These are phyloP conservation scores for Uria lomvia DNA, from an alignment of 2,113 vertebrate species.

Conservation along the genomic window DNA sequence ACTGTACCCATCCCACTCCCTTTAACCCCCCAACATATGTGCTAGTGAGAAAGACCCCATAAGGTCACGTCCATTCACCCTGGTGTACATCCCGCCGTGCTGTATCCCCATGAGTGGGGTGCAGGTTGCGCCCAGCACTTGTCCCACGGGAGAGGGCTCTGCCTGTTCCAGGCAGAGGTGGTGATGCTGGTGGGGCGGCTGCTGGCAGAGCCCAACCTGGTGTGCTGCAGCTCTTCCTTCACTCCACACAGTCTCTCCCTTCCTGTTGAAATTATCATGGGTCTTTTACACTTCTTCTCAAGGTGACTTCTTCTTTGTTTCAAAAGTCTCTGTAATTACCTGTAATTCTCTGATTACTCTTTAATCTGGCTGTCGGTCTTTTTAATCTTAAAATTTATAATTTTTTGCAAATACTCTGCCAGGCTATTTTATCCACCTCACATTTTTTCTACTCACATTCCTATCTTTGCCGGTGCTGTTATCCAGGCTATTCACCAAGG, in stretches of 20 bases:
- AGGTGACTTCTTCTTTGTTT: neutral
- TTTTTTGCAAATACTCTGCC: neutral
- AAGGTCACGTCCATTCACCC: neutral
- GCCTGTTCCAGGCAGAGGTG: too few relatives aligned
- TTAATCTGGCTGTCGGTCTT: neutral
- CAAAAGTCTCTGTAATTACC: neutral
- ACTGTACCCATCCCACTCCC: neutral
- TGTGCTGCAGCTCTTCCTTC: neutral
- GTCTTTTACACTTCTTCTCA: neutral
- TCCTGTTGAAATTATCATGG: neutral
- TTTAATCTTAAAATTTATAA: neutral
- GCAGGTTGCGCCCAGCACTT: neutral
- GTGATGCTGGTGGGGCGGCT: neutral
- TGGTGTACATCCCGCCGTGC: neutral
- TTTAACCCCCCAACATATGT: neutral
- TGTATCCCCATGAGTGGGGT: accelerated
- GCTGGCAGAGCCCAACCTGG: neutral
- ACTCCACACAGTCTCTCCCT: neutral
- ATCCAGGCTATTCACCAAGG: accelerated
- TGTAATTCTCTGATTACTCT: neutral
- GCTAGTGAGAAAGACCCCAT: neutral
- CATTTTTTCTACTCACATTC: neutral
- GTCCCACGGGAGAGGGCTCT: accelerated
- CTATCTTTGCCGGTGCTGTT: neutral
- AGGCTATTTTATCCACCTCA: neutral